Evolutionary conservation across 2,113 vertebrate genomes (phyloP).

Genomic region (Noctilio leporinus): DNA sequence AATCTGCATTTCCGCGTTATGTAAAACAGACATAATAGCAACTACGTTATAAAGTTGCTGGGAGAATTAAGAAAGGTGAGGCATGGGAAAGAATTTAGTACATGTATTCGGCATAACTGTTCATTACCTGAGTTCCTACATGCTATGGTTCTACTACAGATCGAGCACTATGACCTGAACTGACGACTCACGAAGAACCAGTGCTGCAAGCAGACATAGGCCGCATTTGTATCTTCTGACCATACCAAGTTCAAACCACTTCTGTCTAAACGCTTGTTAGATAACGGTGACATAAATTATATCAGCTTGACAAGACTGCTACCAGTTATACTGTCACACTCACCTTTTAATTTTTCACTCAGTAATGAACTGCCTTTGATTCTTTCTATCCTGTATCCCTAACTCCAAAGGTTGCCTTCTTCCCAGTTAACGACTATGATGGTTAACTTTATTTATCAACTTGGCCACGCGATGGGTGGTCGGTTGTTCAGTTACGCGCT

Average conservation of each 20-base stretch:
- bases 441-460: not conserved
- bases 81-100: not conserved
- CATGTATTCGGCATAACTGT: fast-evolving
- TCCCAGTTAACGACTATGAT: not conserved
- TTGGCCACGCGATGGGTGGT: not conserved
- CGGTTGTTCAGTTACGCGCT: not conserved
- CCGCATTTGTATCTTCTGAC: not conserved
- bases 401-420: not conserved
- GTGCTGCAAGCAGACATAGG: not conserved
- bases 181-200: not conserved
- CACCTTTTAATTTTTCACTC: not conserved
- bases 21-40: not conserved
- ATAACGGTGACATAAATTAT: not conserved
- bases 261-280: not conserved
- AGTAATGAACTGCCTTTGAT: not conserved
- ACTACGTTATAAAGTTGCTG: not conserved
- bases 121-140: not conserved
- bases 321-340: not conserved
- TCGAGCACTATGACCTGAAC: not conserved
- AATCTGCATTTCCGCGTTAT: not conserved
- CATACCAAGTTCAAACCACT: not conserved
- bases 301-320: not conserved
- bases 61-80: not conserved
- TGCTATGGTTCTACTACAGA: not conserved
- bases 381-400: not conserved